Percentiles rank a stretch among this genome's conserved stretches.
phyloP scores from a whole-genome alignment of 2,888 invertebrate species.

The Diaphora mendica region DNA sequence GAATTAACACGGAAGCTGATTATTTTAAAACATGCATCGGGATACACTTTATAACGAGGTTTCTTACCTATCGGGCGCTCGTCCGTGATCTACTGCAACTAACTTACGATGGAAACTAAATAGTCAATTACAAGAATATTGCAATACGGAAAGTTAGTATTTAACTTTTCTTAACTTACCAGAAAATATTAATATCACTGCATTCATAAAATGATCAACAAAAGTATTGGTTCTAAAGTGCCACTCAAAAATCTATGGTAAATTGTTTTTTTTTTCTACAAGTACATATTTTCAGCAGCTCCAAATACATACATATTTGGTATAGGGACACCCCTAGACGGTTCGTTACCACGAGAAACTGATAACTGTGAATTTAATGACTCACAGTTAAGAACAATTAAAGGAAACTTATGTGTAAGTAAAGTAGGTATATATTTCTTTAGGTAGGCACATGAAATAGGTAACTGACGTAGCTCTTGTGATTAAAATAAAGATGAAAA shows the following conservation, averaged over 20 bases:
- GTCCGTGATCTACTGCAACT: conserved; percentile 36
- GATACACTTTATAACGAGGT: conserved; percentile 81
- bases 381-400: background rate
- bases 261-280: background rate
- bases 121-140: conserved; percentile 35
- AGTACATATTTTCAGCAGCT: background rate
- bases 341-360: background rate
- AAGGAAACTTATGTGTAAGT: background rate
- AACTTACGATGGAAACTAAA: conserved; percentile 35
- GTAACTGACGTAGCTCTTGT: too few relatives aligned
- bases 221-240: too few relatives aligned
- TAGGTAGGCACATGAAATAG: background rate
- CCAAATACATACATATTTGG: background rate
- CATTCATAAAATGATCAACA: background rate
- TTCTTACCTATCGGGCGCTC: conserved; percentile 51
- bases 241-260: background rate
- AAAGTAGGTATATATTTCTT: background rate
- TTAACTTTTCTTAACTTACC: background rate
- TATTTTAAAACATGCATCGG: conserved; percentile 85
- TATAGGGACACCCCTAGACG: background rate
- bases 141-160: background rate
- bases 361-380: background rate
- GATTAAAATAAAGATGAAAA: background rate
- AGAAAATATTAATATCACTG: background rate
- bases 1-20: conserved; percentile 83